A percentile compares a stretch with the other conserved stretches of the same genome.
Conservation (phyloP, 2,888 invertebrate genomes). For the Drosophila bunnanda region DNA sequence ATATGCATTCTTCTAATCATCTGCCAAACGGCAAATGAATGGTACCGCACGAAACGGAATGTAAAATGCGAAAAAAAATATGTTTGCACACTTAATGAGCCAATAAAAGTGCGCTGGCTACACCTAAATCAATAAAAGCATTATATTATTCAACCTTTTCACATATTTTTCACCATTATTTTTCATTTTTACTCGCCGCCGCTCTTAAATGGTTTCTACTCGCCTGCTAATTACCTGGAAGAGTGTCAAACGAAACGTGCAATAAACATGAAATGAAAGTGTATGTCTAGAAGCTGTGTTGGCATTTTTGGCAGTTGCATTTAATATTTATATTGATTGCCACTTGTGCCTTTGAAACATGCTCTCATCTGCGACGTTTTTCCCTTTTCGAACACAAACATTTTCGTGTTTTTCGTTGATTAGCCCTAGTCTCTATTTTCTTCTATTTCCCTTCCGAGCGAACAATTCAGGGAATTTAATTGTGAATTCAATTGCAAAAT, state of each 20-base stretch:
- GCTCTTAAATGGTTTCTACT: slow-evolving; percentile 32
- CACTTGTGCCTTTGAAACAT: slow-evolving; percentile 6
- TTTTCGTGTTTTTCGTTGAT: slow-evolving; percentile 69
- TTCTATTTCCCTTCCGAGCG: neutral
- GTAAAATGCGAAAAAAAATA: slow-evolving; percentile 33
- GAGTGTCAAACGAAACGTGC: slow-evolving; percentile 22
- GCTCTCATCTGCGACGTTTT: neutral
- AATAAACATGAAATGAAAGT: slow-evolving; percentile 5
- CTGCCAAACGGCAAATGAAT: slow-evolving; percentile 30
- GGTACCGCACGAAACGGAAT: slow-evolving; percentile 36
- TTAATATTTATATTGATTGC: slow-evolving; percentile 42
- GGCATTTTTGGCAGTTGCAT: slow-evolving; percentile 39
- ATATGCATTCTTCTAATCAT: slow-evolving; percentile 33
- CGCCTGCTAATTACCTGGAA: slow-evolving; percentile 45
- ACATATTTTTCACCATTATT: too few relatives aligned
- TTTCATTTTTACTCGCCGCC: slow-evolving; percentile 4
- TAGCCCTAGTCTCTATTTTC: slow-evolving; percentile 50
- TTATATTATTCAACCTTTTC: neutral
- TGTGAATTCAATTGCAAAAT: slow-evolving; percentile 13
- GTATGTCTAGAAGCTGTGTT: slow-evolving; percentile 8
- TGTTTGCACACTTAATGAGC: slow-evolving; percentile 75
- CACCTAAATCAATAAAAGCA: slow-evolving; percentile 63
- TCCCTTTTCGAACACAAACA: slow-evolving; percentile 44
- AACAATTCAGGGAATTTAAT: slow-evolving; percentile 10
- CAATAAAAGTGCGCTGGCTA: slow-evolving; percentile 53